A percentile compares a stretch with the other conserved stretches of the same genome.
Evolutionary conservation across 2,113 vertebrate species (phyloP).

Genomic region (Gracilinanus agilis): DNA sequence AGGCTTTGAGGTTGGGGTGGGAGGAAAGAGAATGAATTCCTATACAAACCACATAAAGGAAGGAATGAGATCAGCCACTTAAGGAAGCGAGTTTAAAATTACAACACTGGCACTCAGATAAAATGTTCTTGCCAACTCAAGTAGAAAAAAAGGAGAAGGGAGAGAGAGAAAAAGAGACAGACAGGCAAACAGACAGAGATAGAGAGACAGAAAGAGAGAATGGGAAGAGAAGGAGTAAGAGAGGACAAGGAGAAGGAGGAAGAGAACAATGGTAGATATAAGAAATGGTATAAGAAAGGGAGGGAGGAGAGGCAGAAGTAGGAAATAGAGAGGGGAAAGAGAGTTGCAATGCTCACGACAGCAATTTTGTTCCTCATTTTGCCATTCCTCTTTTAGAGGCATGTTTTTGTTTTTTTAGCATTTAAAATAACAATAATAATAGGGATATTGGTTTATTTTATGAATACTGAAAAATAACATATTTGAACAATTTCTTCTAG

Average conservation of each 20-base stretch:
- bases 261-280: background rate
- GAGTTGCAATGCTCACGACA: conserved; percentile 17
- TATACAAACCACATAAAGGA: conserved; percentile 65
- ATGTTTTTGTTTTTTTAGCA: background rate
- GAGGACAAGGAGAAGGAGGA: too few relatives aligned
- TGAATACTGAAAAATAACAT: background rate
- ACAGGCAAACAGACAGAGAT: too few relatives aligned
- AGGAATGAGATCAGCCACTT: conserved; percentile 67
- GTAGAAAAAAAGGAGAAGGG: conserved; percentile 13
- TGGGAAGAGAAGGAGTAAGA: background rate
- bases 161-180: background rate
- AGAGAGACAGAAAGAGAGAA: too few relatives aligned
- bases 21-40: conserved; percentile 38
- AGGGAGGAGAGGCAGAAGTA: background rate
- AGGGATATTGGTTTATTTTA: background rate
- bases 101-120: conserved; percentile 33
- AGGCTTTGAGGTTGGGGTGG: conserved; percentile 37
- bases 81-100: conserved; percentile 51
- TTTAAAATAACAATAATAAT: background rate
- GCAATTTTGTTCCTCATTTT: conserved; percentile 4
- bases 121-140: conserved; percentile 51
- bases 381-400: background rate
- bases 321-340: conserved; percentile 45
- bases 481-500: background rate
- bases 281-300: too few relatives aligned